Evolutionary conservation across 1,140 invertebrate genomes (phyloP), one percentile per base, ranked within the genome.

Genomic region (Carcinoscorpius rotundicauda): DNA sequence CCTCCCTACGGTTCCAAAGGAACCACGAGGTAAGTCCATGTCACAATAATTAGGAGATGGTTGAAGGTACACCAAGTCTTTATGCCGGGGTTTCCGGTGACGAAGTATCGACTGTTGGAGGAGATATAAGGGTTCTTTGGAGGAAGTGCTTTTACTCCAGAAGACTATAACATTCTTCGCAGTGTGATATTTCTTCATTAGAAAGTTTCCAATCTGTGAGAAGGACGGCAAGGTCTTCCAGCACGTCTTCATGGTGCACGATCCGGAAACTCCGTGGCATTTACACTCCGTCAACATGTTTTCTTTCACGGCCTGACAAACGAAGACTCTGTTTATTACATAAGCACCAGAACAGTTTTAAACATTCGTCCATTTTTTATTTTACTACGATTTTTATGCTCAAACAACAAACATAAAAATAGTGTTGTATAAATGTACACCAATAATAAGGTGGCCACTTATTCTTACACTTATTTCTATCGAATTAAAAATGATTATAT

Each of bases 211-310:
- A n/a, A 73, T 71, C 5, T 65, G 68, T 8, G 69, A 61, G 60
- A 74, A 75, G 11, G 86, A 80, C 3, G 88, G 85, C 66, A 97
- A 79, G 69, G 87, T 87, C 71, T 90, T 82, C 93, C 93, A 97
- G 76, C 94, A 98, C 4, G 95, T 91, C 64, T 89, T 84, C 66
- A 94, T 85, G 58, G 91, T 93, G 78, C 94, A 97, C 1, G 91
- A 94, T 0, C 93, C 94, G 0, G 91, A 95, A 77, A 97, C 93
- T 6, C 94, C 94, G 75, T 97, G 94, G 75, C 94, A 98, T 78
- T 96, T 97, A 82, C 94, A 98, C 10, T 91, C 84, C 52, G 89
- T 82, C 73, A 92, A 87, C 86, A 97, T 89, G 63, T 87, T 83
- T 64, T 85, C 85, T 68, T 89, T 85, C 48, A 94, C 85, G 8